Conservation (phyloP, 2,888 invertebrate genomes). For the Drosophila formosana region DNA sequence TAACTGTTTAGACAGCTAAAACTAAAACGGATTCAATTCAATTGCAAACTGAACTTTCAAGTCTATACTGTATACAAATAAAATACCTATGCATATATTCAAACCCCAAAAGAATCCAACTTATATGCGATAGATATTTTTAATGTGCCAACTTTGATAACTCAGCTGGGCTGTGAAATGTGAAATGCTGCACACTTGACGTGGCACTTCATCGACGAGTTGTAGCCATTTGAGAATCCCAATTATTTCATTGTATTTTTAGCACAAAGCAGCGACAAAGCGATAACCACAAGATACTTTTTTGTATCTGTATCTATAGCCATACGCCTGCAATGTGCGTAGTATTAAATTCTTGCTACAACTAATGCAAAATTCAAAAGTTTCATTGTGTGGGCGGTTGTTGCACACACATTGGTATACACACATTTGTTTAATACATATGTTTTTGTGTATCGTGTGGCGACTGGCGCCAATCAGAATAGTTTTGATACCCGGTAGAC, state of each 20-base stretch:
- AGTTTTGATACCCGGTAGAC: slow-evolving; percentile 2
- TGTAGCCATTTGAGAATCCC: background rate
- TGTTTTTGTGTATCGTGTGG: slow-evolving; percentile 15
- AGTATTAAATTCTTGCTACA: slow-evolving; percentile 3
- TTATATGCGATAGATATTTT: background rate
- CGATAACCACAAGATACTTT: slow-evolving; percentile 4
- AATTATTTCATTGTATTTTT: slow-evolving; percentile 2
- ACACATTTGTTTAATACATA: background rate
- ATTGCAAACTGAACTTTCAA: background rate
- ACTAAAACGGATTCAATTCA: background rate
- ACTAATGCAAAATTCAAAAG: slow-evolving; percentile 12
- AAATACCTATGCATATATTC: background rate
- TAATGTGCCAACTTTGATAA: background rate
- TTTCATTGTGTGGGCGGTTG: slow-evolving; percentile 21
- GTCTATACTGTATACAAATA: too few species aligned
- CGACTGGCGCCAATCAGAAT: slow-evolving; percentile 28
- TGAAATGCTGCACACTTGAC: background rate
- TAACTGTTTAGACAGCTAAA: slow-evolving; percentile 1
- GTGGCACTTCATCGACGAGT: slow-evolving; percentile 1
- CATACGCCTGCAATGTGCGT: background rate
- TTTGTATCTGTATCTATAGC: slow-evolving; percentile 11
- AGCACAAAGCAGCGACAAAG: background rate
- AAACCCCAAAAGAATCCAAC: too few species aligned
- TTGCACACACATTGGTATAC: slow-evolving; percentile 4
- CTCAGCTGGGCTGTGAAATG: background rate